A percentile compares a stretch with the other conserved stretches of the same genome.
Evolutionary conservation across 2,888 invertebrate genomes (phyloP).

Genomic region (Scrobipalpa costella): DNA sequence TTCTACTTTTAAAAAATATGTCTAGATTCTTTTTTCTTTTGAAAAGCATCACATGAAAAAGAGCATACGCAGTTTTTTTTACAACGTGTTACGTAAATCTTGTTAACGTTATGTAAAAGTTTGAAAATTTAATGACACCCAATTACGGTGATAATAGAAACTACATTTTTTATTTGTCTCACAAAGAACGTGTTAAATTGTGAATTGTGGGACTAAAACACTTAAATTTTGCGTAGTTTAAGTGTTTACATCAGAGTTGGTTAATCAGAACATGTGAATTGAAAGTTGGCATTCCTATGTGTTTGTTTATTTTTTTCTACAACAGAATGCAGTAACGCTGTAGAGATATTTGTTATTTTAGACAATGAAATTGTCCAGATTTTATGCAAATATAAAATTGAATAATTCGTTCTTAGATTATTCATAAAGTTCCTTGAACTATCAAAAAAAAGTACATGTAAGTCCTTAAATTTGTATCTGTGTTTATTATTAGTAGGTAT

Average conservation of each 20-base stretch:
- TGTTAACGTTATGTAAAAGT: slow-evolving; percentile 55
- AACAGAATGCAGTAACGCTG: neutral
- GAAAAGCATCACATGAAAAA: neutral
- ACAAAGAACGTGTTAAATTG: slow-evolving; percentile 20
- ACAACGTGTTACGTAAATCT: slow-evolving; percentile 50
- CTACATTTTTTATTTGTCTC: slow-evolving; percentile 18
- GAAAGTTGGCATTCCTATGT: neutral
- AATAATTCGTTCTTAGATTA: no score
- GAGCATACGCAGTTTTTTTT: neutral
- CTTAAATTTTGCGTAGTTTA: neutral
- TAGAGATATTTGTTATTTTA: no score
- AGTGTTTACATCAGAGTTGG: neutral
- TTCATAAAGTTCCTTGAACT: no score
- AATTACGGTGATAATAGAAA: slow-evolving; percentile 50
- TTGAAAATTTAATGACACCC: slow-evolving; percentile 53
- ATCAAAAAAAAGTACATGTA: no score
- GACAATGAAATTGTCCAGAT: no score
- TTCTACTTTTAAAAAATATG: neutral
- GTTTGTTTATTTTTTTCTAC: neutral
- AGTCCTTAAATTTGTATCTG: no score
- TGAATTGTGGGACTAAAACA: slow-evolving; percentile 10
- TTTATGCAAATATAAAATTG: no score
- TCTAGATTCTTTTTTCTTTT: neutral
- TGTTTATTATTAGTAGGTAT: no score
- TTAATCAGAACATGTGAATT: slow-evolving; percentile 3